These are phyloP conservation scores for Halcyon malimbica DNA, from an alignment of 2,113 vertebrate genomes.

Conservation along the genomic window DNA sequence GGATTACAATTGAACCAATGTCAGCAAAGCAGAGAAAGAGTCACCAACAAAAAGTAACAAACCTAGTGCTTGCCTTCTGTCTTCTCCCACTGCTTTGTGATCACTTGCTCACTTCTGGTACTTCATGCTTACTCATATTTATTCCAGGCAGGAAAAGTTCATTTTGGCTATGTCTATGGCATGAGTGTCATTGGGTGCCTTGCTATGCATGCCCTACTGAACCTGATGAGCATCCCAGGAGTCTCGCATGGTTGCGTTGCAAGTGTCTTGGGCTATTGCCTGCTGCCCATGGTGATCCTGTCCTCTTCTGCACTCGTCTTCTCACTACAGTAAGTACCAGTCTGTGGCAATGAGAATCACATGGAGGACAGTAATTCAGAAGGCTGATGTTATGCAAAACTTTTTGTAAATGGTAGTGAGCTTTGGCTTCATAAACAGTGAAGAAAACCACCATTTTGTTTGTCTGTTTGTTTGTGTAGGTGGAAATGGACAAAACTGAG, in stretches of 20 bases:
- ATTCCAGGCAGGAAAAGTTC: conserved; percentile 87
- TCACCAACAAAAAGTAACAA: background rate
- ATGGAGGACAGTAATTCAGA: background rate
- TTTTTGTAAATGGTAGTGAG: background rate
- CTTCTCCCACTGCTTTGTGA: background rate
- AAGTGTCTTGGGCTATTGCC: conserved; percentile 88
- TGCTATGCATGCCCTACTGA: conserved; percentile 81
- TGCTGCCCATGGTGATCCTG: conserved; percentile 87
- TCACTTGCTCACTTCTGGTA: background rate
- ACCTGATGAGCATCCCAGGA: conserved; percentile 82
- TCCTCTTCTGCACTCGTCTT: conserved; percentile 80
- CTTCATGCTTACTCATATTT: background rate
- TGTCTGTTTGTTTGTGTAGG: background rate
- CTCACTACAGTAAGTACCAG: conserved; percentile 84
- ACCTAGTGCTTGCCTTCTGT: background rate
- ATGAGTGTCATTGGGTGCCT: conserved; percentile 84
- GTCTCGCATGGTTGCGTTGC: conserved; percentile 86
- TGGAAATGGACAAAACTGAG: background rate
- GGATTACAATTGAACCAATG: background rate
- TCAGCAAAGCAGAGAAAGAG: background rate
- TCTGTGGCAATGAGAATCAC: background rate
- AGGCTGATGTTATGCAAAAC: background rate
- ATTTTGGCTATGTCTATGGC: conserved; percentile 88
- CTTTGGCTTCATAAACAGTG: background rate
- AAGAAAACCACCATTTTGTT: background rate